phyloP scores from a whole-genome alignment of 2,888 invertebrate species.

The Agonopterix heracliana region DNA sequence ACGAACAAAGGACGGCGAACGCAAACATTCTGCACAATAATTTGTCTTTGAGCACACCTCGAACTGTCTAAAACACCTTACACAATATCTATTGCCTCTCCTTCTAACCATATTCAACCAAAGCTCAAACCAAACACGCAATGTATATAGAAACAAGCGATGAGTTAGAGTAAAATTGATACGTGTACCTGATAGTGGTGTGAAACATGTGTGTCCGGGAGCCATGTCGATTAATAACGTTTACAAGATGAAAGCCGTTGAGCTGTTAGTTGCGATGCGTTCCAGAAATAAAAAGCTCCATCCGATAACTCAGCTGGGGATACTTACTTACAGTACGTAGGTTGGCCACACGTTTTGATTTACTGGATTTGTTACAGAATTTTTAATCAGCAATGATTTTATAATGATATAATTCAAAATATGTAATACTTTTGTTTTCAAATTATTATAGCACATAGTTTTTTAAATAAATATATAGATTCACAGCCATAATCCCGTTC shows the following conservation, averaged over 20 bases:
- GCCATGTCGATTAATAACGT: conserved; percentile 72
- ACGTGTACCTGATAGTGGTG: conserved; percentile 18
- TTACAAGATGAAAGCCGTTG: conserved; percentile 73
- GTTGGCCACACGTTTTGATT: conserved; percentile 24
- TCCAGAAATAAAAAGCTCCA: conserved; percentile 71
- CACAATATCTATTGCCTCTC: conserved; percentile 21
- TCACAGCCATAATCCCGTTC: too few species aligned
- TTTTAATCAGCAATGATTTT: not conserved
- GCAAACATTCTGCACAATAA: conserved; percentile 58
- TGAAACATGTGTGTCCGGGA: conserved; percentile 53
- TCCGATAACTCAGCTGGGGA: conserved; percentile 66
- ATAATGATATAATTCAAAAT: not conserved
- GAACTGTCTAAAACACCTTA: not conserved
- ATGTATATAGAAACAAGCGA: conserved; percentile 23
- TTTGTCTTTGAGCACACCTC: conserved; percentile 15
- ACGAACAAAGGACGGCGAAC: conserved; percentile 54
- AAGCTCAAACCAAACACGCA: conserved; percentile 10
- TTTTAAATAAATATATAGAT: too few species aligned
- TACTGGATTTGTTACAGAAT: not conserved
- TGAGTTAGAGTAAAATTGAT: conserved; percentile 2
- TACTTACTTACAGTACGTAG: conserved; percentile 43
- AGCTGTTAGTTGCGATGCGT: conserved; percentile 62
- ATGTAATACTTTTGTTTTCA: too few species aligned
- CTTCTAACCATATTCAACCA: not conserved
- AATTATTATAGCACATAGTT: too few species aligned